A percentile compares a stretch with the other conserved stretches of the same genome.
phyloP scores from a whole-genome alignment of 1,140 invertebrate species.

The Plectrocnemia conspersa region DNA sequence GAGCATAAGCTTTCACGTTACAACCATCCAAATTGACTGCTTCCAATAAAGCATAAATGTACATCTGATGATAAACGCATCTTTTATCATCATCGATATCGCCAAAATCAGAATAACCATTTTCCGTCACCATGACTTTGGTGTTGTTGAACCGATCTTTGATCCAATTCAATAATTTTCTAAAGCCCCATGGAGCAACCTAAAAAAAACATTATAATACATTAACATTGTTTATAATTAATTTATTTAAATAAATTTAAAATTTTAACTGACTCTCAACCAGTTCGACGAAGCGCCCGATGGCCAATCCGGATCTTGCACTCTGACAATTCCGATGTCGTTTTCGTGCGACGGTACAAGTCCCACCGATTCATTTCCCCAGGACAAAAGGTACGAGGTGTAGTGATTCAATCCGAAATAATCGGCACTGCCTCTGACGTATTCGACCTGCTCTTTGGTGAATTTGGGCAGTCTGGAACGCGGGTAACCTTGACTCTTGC shows the following conservation, averaged over 20 bases:
- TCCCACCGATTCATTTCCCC: slow-evolving; percentile 44
- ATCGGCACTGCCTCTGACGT: slow-evolving; percentile 52
- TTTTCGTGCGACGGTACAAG: slow-evolving; percentile 48
- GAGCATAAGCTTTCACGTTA: slow-evolving; percentile 58
- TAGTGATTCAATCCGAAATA: slow-evolving; percentile 63
- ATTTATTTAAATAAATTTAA: neutral
- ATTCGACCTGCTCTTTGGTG: slow-evolving; percentile 55
- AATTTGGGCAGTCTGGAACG: slow-evolving; percentile 61
- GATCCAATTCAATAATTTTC: slow-evolving; percentile 52
- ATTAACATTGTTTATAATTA: neutral
- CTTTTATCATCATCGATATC: slow-evolving; percentile 49
- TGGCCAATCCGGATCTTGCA: slow-evolving; percentile 49
- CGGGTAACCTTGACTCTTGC: slow-evolving; percentile 55
- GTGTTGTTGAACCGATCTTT: slow-evolving; percentile 54
- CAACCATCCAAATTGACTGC: slow-evolving; percentile 55
- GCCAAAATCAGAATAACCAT: slow-evolving; percentile 55
- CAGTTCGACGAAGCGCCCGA: slow-evolving; percentile 48
- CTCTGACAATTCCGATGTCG: slow-evolving; percentile 46
- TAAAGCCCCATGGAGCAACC: slow-evolving; percentile 34
- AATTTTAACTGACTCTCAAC: slow-evolving; percentile 44
- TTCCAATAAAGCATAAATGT: slow-evolving; percentile 58
- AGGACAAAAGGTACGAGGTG: slow-evolving; percentile 49
- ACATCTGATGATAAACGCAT: slow-evolving; percentile 46
- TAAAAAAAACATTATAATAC: too few relatives aligned
- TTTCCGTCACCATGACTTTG: slow-evolving; percentile 59